phyloP scores from a whole-genome alignment of 2,797 vertebrate genomes.

The Cuculus canorus region DNA sequence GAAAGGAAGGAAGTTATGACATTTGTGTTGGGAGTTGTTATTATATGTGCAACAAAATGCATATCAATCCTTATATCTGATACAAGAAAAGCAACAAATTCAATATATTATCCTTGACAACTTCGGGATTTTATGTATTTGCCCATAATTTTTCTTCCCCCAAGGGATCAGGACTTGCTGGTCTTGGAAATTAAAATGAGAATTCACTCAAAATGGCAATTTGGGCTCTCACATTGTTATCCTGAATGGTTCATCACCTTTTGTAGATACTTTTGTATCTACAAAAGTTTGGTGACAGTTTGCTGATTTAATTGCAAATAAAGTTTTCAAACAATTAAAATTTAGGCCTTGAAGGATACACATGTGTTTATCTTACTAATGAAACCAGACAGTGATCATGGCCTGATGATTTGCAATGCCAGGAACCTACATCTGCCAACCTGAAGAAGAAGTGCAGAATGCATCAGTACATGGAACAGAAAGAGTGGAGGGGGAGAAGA shows the following conservation, averaged over 20 bases:
- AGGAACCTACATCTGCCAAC: neutral
- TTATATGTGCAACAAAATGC: neutral
- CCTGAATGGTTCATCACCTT: neutral
- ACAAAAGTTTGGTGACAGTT: neutral
- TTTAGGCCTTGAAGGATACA: neutral
- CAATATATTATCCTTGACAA: neutral
- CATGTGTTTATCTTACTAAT: neutral
- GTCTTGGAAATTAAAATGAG: neutral
- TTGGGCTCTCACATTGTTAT: neutral
- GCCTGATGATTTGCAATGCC: neutral
- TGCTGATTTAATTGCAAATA: neutral
- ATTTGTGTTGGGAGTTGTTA: neutral
- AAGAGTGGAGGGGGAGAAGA: accelerated
- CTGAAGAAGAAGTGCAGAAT: neutral
- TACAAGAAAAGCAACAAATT: neutral
- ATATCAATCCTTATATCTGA: neutral
- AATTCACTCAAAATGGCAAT: neutral
- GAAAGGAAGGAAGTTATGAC: neutral
- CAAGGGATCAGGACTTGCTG: neutral
- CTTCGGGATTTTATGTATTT: neutral
- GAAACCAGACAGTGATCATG: neutral
- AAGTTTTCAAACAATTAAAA: neutral
- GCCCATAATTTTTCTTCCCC: neutral
- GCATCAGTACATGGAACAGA: neutral
- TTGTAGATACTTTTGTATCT: neutral